Evolutionary conservation across 2,888 invertebrate genomes (phyloP).

Genomic region (Baccha elongata): DNA sequence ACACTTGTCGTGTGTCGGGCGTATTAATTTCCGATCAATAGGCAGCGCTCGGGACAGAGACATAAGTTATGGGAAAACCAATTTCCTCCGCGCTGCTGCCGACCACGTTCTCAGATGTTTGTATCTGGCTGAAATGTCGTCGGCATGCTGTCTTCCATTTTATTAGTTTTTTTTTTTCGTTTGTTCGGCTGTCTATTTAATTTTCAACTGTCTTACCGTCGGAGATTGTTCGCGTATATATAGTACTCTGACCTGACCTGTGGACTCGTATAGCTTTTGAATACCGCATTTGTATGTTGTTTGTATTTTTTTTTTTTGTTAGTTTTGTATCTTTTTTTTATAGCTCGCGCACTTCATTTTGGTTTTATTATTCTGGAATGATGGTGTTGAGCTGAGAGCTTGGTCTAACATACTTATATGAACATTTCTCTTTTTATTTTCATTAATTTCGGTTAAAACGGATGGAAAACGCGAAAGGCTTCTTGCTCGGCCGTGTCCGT

Average conservation of each 20-base stretch:
- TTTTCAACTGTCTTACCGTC: conserved; percentile 48
- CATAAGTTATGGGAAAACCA: conserved; percentile 71
- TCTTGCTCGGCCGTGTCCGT: conserved; percentile 60
- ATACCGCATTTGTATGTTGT: conserved; percentile 37
- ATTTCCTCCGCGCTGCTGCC: conserved; percentile 33
- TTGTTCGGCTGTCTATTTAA: conserved; percentile 45
- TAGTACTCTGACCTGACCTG: conserved; percentile 69
- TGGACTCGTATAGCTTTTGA: conserved; percentile 46
- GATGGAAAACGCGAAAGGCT: conserved; percentile 66
- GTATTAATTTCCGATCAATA: conserved; percentile 74
- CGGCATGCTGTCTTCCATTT: conserved; percentile 71
- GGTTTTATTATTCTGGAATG: conserved; percentile 10
- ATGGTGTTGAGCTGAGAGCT: conserved; percentile 17
- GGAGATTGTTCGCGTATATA: conserved; percentile 58
- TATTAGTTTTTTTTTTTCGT: conserved; percentile 37
- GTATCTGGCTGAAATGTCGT: conserved; percentile 50
- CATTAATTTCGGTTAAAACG: conserved; percentile 67
- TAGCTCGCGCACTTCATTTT: conserved; percentile 44
- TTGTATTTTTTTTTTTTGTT: conserved; percentile 23
- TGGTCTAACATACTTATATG: conserved; percentile 29
- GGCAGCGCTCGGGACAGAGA: conserved; percentile 66
- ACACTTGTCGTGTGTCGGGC: conserved; percentile 74
- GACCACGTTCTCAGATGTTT: conserved; percentile 35
- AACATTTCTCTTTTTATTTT: conserved; percentile 58
- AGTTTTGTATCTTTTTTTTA: conserved; percentile 22